Conservation (phyloP, 2,113 vertebrate genomes). For the Puma concolor region DNA sequence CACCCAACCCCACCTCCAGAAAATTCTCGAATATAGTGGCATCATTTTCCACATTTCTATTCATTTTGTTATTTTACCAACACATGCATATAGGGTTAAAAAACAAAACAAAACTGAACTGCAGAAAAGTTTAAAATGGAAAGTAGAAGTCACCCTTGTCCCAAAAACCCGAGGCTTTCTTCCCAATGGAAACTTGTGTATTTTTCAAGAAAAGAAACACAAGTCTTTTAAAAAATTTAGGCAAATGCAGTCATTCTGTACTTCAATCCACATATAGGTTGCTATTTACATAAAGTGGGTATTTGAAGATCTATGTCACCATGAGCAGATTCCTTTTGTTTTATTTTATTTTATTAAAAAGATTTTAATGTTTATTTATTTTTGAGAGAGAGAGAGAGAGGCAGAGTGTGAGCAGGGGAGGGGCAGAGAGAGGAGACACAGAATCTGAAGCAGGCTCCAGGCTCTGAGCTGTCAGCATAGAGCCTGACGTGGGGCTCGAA, state of each 20-base stretch:
- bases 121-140: not conserved
- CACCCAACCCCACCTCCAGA: not conserved
- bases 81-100: not conserved
- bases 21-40: not conserved
- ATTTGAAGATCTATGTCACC: not conserved
- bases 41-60: not conserved
- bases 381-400: too few relatives aligned
- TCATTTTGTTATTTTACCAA: constrained; percentile 1
- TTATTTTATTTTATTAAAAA: too few relatives aligned
- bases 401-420: too few relatives aligned
- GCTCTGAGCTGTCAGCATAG: too few relatives aligned
- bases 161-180: not conserved
- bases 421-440: too few relatives aligned
- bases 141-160: not conserved
- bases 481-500: too few relatives aligned
- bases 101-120: not conserved
- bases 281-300: not conserved
- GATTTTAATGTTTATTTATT: too few relatives aligned
- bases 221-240: not conserved
- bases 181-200: not conserved
- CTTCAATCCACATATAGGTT: not conserved
- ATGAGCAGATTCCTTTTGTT: not conserved
- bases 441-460: too few relatives aligned
- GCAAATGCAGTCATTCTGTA: not conserved
- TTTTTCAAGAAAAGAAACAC: not conserved